Evolutionary conservation across 2,888 invertebrate genomes (phyloP), one percentile per base, ranked within the genome.

Genomic region (Drosophila fungiperda): DNA sequence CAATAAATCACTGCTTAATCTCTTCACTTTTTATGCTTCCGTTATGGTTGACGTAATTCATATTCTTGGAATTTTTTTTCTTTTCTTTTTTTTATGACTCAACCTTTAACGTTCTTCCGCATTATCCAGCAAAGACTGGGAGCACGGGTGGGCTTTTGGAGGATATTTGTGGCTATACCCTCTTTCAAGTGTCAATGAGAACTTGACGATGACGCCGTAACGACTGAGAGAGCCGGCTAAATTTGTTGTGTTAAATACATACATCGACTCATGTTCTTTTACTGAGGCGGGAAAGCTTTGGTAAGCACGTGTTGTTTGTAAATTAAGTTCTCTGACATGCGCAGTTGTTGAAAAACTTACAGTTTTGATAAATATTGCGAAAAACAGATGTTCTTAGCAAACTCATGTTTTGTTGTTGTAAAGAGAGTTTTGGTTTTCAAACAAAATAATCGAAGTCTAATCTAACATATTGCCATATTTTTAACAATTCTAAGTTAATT

Each of bases 91-190:
- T 42, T 40, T 58, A 64, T 79, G 74, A 79, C 64, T 79, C 81
- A 79, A 69, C 81, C 70, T 71, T 70, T 77, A 82, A 78, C 65
- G 78, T 70, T 58, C 80, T 78, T 80, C 69, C 73, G 82, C 70
- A 63, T 65, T 63, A 74, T 65, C 77, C 68, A 55, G 42, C 67
- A 64, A 58, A 57, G 68, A 81, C 82, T 81, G 71, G 74, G 67
- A 66, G 62, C 61, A 58, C 53, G 67, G 45, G 54, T 42, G 48
- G 64, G 57, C 12, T 64, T 57, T 59, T 52, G 42, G 35, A 54
- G 60, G 62, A 62, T 68, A 48, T 48, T 32, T 26, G 15, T 45
- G 4, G 15, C 8, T 23, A n/a, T 45, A n/a, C 42, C 57, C 70
- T 62, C 54, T n/a, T 50, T 26, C n/a, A 32, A 61, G 42, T 76